Conservation (phyloP, 2,113 vertebrate genomes). For the Cyphomyrus plagiostoma region DNA sequence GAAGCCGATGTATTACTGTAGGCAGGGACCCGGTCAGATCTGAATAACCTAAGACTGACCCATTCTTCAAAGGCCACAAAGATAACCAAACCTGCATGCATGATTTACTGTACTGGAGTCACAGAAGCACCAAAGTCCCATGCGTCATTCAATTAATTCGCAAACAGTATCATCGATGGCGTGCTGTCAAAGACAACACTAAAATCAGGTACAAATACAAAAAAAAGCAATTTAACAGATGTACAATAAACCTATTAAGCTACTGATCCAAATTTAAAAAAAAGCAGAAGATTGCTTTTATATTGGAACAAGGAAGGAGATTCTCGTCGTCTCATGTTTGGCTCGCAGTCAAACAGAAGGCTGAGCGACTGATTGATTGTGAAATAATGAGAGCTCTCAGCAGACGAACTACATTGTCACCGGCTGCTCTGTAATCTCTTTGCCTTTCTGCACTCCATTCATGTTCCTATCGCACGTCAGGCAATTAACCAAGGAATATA, state of each 20-base stretch:
- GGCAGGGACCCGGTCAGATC: not conserved
- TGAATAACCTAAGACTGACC: not conserved
- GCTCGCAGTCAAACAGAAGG: not conserved
- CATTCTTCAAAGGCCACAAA: not conserved
- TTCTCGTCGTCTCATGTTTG: not conserved
- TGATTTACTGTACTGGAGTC: not conserved
- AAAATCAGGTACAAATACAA: not conserved
- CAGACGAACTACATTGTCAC: not conserved
- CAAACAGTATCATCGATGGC: not conserved
- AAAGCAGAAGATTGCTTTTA: not conserved
- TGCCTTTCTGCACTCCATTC: not conserved
- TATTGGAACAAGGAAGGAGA: conserved; percentile 4
- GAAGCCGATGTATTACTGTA: not conserved
- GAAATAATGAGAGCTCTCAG: conserved; percentile 47
- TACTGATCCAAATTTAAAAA: not conserved
- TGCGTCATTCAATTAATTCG: not conserved
- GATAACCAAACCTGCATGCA: not conserved
- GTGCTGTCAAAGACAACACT: not conserved
- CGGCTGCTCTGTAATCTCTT: not conserved
- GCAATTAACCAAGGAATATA: not conserved
- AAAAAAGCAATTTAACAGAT: not conserved
- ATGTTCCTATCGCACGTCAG: not conserved
- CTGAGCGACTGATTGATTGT: conserved; percentile 42
- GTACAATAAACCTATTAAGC: not conserved
- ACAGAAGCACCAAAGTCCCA: not conserved